A percentile compares a stretch with the other conserved stretches of the same genome.
Conservation (phyloP, 2,113 vertebrate genomes). For the Rhipidura dahli region DNA sequence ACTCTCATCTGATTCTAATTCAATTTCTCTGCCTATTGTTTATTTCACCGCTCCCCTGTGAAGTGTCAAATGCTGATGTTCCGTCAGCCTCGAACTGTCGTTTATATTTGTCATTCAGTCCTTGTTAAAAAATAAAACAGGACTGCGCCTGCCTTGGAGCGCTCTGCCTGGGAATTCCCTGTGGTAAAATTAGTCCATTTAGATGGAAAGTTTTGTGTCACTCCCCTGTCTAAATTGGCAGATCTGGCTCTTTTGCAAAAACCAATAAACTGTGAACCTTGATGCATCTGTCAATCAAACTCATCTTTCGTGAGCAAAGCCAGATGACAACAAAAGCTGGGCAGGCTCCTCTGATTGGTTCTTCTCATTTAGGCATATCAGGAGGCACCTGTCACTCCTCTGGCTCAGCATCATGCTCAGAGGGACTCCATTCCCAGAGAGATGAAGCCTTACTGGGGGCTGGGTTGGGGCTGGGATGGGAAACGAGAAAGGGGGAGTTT, state of each 20-base stretch:
- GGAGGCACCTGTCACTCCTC: conserved; percentile 86
- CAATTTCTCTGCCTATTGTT: conserved; percentile 86
- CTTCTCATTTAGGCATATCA: conserved; percentile 89
- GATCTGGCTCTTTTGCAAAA: conserved; percentile 89
- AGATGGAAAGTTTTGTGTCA: conserved; percentile 95
- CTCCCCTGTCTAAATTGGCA: conserved; percentile 93
- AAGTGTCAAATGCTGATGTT: conserved; percentile 88
- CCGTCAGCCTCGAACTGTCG: conserved; percentile 84
- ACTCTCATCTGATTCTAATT: conserved; percentile 82
- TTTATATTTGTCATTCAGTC: conserved; percentile 92
- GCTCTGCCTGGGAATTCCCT: conserved; percentile 87
- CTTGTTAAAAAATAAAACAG: conserved; percentile 87
- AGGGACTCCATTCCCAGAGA: conserved; percentile 65
- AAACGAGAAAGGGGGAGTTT: conserved; percentile 50
- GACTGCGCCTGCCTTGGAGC: conserved; percentile 76
- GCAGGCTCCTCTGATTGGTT: conserved; percentile 79
- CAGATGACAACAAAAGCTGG: conserved; percentile 86
- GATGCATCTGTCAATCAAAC: conserved; percentile 90
- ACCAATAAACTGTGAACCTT: conserved; percentile 94
- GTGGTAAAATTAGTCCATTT: conserved; percentile 92
- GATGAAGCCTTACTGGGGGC: conserved; percentile 53
- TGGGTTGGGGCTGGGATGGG: background rate
- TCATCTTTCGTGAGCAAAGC: conserved; percentile 82
- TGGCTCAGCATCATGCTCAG: conserved; percentile 63
- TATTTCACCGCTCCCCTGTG: conserved; percentile 86